Evolutionary conservation across 2,113 vertebrate genomes (phyloP).

Genomic region (Scopus umbretta): DNA sequence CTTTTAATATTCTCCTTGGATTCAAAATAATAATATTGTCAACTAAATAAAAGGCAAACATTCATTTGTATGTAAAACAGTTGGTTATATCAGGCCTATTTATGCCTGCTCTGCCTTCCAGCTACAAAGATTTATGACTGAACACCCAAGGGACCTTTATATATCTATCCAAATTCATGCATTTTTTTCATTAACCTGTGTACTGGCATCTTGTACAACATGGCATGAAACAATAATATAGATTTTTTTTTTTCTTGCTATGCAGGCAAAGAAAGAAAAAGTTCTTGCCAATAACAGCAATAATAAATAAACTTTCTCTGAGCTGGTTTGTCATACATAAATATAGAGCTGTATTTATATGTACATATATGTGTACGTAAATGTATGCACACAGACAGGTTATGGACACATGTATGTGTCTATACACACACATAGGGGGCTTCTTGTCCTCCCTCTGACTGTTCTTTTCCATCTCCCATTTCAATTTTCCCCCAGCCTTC

Average conservation of each 20-base stretch:
- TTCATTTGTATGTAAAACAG: constrained; percentile 71
- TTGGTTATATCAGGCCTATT: constrained; percentile 57
- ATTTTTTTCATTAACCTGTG: constrained; percentile 66
- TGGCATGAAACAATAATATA: constrained; percentile 24
- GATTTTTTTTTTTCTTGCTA: neutral
- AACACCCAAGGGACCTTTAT: constrained; percentile 61
- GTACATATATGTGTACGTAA: no score
- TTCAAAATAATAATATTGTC: constrained; percentile 66
- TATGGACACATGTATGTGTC: neutral
- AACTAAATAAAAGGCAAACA: constrained; percentile 59
- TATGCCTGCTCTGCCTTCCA: constrained; percentile 59
- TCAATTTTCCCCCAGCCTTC: neutral
- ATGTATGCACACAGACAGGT: neutral
- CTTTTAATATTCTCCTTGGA: constrained; percentile 53
- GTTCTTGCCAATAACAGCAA: neutral
- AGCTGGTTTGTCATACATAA: neutral
- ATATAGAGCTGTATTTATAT: neutral
- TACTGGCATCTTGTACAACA: constrained; percentile 61
- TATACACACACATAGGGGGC: neutral
- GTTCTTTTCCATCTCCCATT: neutral
- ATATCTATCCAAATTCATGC: constrained; percentile 59
- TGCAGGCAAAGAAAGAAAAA: neutral
- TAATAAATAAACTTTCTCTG: neutral
- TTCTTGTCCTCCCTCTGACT: neutral
- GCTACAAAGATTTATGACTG: constrained; percentile 66